phyloP scores from a whole-genome alignment of 2,113 vertebrate species.

The Boulengeromyrus knoepffleri region DNA sequence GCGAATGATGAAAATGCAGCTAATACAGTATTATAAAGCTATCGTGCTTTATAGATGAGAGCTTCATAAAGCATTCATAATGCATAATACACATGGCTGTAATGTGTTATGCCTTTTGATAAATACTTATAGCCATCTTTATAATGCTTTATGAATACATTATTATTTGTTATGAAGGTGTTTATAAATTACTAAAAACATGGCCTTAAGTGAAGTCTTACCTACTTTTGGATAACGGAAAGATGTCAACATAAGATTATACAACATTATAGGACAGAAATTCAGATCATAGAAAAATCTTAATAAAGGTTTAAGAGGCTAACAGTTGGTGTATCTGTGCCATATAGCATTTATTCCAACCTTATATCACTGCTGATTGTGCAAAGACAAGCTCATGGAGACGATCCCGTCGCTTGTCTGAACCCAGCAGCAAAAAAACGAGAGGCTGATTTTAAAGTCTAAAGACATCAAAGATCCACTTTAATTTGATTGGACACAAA shows the following conservation, averaged over 20 bases:
- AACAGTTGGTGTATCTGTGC: neutral
- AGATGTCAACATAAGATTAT: constrained; percentile 41
- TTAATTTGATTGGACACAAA: neutral
- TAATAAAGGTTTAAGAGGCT: constrained; percentile 21
- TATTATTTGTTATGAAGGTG: too few species aligned
- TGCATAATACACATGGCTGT: too few species aligned
- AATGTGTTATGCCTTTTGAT: too few species aligned
- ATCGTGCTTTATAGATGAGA: too few species aligned
- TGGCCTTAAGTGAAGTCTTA: too few species aligned
- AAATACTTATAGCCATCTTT: too few species aligned
- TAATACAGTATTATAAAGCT: constrained; percentile 48
- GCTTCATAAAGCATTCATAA: too few species aligned
- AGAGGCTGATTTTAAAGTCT: neutral
- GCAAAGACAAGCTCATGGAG: neutral
- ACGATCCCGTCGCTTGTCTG: neutral
- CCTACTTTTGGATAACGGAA: constrained; percentile 69
- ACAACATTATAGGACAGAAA: constrained; percentile 52
- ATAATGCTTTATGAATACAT: too few species aligned
- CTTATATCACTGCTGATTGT: neutral
- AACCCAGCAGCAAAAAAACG: neutral
- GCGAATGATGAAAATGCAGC: constrained; percentile 35
- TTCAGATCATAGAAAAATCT: constrained; percentile 48
- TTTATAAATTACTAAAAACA: too few species aligned
- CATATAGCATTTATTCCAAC: neutral
- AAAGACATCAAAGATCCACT: neutral